Base-by-base conservation (phyloP, 2,888 invertebrate species). In the Drosophila flavopinicola region DNA sequence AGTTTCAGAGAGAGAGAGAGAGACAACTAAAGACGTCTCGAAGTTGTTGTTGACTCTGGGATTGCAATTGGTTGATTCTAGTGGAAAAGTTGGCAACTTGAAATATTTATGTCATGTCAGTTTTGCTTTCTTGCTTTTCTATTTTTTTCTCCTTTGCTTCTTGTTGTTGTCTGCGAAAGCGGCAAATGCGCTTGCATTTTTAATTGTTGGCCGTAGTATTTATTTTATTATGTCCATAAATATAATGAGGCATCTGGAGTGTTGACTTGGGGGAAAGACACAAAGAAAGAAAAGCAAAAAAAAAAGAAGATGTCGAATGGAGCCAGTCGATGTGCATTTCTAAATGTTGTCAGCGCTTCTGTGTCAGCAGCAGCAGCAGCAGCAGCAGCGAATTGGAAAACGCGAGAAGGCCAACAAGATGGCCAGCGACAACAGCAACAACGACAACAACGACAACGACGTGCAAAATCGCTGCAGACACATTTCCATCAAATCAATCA, bases 401-500 rank as follows among this genome's bases (percentile, higher is more conserved):
- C 80, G 69, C 74, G 63, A 63, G 52, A 66, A 70, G 66, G 44
- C 41, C 38, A 23, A 27, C 35, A 47, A 58, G 45, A 51, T 64
- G 35, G 64, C 41, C 44, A 56, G 3, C 11, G 11, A n/a, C 45
- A 6, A 51, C 51, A 56, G 47, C 42, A 56, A 66, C 41, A 39
- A 42, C 52, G 29, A 10, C 58, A 17, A 49, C 66, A 54, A 38
- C 52, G 32, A 53, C 64, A 56, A 52, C 65, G 39, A 66, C 67
- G 74, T 59, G 64, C 66, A 70, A 66, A 71, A 78, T 74, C 71
- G 65, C 66, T 69, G 56, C 66, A 84, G 86, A 87, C 88, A 84
- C 84, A 84, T 87, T 87, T 87, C 80, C 85, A 83, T 83, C 85
- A 87, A 88, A 88, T 88, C 88, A 88, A 88, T 88, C 89, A 87